Evolutionary conservation across 2,888 invertebrate genomes (phyloP), one percentile per base, ranked within the genome.

Genomic region (Xestoiulus laeticollis): DNA sequence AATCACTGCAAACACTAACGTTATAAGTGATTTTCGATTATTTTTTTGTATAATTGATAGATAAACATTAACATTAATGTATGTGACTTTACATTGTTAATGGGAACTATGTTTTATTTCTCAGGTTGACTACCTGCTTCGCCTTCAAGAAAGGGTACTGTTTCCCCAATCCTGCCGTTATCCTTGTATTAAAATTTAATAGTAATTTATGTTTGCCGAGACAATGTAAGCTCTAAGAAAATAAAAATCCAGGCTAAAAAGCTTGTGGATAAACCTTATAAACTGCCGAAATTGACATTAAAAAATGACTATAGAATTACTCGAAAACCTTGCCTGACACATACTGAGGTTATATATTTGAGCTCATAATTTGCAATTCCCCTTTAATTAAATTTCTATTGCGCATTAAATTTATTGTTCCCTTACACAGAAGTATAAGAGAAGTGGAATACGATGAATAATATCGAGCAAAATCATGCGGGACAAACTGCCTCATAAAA

Each of bases 341-440:
- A 68, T 68, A 26, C 68, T 26, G 48, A 68, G 68, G 68, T 68
- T 68, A 10, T n/a, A 26, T 26, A 26, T 68, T 26, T 68, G 68
- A 68, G 68, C 22, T 68, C 68, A 68, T 68, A 68, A 68, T 68
- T 68, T 68, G 68, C 68, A 68, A 68, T 68, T 68, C 68, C 68
- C 68, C 68, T 26, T 68, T 68, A 68, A 68, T 68, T 68, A 68
- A 68, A n/a, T 68, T 68, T 68, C 68, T 68, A 68, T 68, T 68
- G 68, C 68, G 12, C 68, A 22, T 68, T 68, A 68, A 68, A 68
- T 68, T 68, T 68, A 68, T 68, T 68, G 26, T 68, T 68, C 68
- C 68, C 6, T 12, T 26, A 22, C 68, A 68, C 26, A 22, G 6
- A 68, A 68, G 26, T 48, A 19, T 14, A 48, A 3, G 48, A 12